Evolutionary conservation across 2,797 vertebrate species (phyloP).

Genomic region (Acanthurus leucopareius): DNA sequence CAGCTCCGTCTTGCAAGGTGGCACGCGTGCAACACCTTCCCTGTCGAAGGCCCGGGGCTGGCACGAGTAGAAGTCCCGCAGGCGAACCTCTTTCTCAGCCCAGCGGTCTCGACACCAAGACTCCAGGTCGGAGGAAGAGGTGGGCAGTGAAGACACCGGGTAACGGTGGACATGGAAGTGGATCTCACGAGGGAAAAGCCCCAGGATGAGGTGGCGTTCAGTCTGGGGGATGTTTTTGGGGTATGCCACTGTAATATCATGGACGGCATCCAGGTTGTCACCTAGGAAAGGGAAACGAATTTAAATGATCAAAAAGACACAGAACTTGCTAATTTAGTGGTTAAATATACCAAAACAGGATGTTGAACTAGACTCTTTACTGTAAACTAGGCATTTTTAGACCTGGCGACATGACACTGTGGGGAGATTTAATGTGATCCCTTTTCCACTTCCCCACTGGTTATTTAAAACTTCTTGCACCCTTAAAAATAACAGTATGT

Average conservation of each 20-base stretch:
- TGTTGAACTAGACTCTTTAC: background rate
- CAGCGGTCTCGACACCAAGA: constrained; percentile 94
- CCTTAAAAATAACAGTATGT: constrained; percentile 29
- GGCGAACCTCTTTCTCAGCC: constrained; percentile 94
- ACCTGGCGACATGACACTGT: constrained; percentile 10
- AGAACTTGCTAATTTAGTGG: background rate
- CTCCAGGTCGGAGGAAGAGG: constrained; percentile 86
- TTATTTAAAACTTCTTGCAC: constrained; percentile 23
- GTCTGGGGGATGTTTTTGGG: constrained; percentile 97
- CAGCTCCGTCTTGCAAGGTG: constrained; percentile 94
- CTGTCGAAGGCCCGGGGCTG: constrained; percentile 85
- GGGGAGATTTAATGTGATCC: constrained; percentile 23
- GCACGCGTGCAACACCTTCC: constrained; percentile 83
- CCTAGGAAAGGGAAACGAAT: constrained; percentile 78
- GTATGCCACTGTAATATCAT: constrained; percentile 97
- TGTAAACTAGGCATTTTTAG: constrained; percentile 5
- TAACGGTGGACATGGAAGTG: constrained; percentile 95
- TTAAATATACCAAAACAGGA: background rate
- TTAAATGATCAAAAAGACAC: background rate
- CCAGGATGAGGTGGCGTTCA: constrained; percentile 92
- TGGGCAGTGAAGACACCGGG: constrained; percentile 87
- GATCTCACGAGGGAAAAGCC: constrained; percentile 94
- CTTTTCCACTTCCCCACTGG: constrained; percentile 22
- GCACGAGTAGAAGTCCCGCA: constrained; percentile 89
- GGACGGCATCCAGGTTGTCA: constrained; percentile 94